Conservation (phyloP, 2,113 vertebrate genomes). For the Mionectes macconnelli region DNA sequence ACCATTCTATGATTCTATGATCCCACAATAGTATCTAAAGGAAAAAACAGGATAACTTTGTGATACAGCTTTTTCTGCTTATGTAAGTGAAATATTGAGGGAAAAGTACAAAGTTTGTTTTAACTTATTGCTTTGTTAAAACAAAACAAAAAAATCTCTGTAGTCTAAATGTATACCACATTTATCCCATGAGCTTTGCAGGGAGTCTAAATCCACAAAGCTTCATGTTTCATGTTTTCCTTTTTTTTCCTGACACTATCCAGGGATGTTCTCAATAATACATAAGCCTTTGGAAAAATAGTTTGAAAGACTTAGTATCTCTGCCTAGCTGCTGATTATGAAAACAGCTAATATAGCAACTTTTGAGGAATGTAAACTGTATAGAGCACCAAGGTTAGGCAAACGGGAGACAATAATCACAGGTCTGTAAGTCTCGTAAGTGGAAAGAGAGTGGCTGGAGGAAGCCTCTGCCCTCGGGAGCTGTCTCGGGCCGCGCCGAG, state of each 20-base stretch:
- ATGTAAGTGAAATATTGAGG: neutral
- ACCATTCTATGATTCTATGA: neutral
- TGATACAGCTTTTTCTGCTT: neutral
- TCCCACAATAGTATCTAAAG: neutral
- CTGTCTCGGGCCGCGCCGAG: fast-evolving
- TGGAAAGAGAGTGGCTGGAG: too few relatives aligned
- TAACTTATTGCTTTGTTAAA: neutral
- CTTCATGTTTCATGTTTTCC: neutral
- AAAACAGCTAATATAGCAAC: neutral
- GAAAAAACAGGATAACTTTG: neutral
- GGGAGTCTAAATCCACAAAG: neutral
- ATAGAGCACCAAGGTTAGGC: neutral
- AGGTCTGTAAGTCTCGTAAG: neutral
- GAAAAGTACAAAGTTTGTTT: neutral
- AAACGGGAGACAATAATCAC: neutral
- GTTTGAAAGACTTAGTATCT: neutral
- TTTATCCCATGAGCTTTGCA: neutral
- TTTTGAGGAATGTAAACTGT: neutral
- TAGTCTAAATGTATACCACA: neutral
- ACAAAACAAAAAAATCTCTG: neutral
- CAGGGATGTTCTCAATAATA: neutral
- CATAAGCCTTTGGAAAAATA: neutral
- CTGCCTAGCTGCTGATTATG: neutral
- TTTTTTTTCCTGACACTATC: neutral
- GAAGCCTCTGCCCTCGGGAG: neutral